These are phyloP conservation scores for Formica aserva DNA, from an alignment of 2,888 invertebrate species.

Conservation along the genomic window DNA sequence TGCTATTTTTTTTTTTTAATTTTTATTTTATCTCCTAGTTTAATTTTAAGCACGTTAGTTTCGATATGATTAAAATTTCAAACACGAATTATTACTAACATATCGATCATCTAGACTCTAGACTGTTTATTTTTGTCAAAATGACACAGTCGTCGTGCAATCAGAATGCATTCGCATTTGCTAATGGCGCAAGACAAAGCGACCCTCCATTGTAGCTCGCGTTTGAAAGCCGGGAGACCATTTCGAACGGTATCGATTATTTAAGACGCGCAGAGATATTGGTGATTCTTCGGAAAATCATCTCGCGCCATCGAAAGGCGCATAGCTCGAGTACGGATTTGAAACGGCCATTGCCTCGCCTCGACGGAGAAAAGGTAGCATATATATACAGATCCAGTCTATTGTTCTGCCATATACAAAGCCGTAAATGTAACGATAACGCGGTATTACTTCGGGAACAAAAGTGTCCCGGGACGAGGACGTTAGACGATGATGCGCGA, in stretches of 20 bases:
- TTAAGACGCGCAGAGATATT: slow-evolving; percentile 29
- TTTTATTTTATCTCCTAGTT: background rate
- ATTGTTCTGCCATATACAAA: slow-evolving; percentile 38
- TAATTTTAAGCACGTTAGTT: slow-evolving; percentile 8
- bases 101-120: background rate
- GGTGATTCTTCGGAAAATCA: slow-evolving; percentile 39
- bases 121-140: background rate
- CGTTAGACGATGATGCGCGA: slow-evolving; percentile 51
- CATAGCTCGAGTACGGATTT: slow-evolving; percentile 4
- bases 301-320: slow-evolving; percentile 31
- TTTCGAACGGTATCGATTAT: slow-evolving; percentile 35
- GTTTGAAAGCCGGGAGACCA: slow-evolving; percentile 27
- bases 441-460: slow-evolving; percentile 65
- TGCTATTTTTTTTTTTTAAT: background rate
- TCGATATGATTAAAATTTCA: background rate
- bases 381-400: slow-evolving; percentile 15
- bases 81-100: background rate
- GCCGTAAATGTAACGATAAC: slow-evolving; percentile 57
- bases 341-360: slow-evolving; percentile 20
- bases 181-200: slow-evolving; percentile 49
- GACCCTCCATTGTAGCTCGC: slow-evolving; percentile 4
- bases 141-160: background rate
- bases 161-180: slow-evolving; percentile 21
- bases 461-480: slow-evolving; percentile 46
- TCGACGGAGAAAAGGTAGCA: slow-evolving; percentile 37